A percentile compares a stretch with the other conserved stretches of the same genome.
Conservation (phyloP, 2,797 vertebrate species). For the Ispidina picta region DNA sequence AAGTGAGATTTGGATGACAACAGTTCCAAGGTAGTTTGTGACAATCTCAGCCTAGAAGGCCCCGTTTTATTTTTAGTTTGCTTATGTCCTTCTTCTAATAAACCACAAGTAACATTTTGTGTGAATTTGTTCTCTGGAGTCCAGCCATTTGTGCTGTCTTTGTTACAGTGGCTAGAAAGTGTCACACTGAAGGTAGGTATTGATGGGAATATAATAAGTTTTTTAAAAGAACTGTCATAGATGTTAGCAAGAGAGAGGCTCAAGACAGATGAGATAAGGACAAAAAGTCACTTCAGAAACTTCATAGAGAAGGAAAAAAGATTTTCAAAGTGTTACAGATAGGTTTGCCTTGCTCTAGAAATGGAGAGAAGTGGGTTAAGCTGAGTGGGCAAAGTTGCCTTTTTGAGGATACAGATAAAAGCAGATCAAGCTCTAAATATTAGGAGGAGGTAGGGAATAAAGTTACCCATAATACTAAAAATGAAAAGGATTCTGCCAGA, state of each 20-base stretch:
- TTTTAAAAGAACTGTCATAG: constrained; percentile 42
- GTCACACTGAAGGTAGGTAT: background rate
- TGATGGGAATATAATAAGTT: constrained; percentile 38
- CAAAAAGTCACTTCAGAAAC: background rate
- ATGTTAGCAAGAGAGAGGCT: background rate
- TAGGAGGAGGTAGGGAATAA: background rate
- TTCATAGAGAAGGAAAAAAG: background rate
- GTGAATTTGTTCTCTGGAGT: background rate
- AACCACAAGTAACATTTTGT: background rate
- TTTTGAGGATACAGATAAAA: background rate
- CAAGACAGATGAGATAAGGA: constrained; percentile 8
- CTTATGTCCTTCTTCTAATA: background rate
- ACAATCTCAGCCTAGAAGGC: background rate
- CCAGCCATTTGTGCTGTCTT: background rate
- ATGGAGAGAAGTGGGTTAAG: background rate
- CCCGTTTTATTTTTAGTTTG: background rate
- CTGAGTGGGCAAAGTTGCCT: background rate
- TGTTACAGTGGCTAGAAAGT: background rate
- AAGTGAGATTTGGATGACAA: background rate
- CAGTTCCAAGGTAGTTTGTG: background rate
- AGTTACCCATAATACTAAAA: background rate
- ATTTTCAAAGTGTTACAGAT: background rate
- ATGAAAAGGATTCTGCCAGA: background rate
- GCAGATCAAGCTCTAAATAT: background rate
- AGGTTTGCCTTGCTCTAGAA: background rate